Conservation (phyloP, 1,140 invertebrate species). For the Amyelois transitella region DNA sequence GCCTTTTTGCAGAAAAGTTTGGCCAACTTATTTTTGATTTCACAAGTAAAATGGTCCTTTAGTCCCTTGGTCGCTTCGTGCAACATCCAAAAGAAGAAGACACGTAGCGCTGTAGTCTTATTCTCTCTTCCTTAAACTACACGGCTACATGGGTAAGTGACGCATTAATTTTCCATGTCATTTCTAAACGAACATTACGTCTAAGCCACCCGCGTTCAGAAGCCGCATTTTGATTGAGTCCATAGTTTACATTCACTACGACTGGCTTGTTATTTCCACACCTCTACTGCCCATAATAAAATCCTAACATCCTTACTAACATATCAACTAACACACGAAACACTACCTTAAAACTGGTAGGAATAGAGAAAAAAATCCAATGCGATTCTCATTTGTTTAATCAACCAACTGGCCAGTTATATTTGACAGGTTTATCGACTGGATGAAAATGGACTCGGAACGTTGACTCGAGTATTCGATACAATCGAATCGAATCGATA, state of each 20-base stretch:
- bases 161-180: background rate
- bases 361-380: conserved; percentile 7
- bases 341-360: background rate
- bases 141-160: too few species aligned
- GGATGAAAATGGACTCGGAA: conserved; percentile 23
- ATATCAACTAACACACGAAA: conserved; percentile 3
- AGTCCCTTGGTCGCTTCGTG: too few species aligned
- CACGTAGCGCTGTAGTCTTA: too few species aligned
- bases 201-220: conserved; percentile 26
- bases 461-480: conserved; percentile 3
- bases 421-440: conserved; percentile 63
- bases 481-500: background rate
- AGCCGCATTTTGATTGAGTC: conserved; percentile 56
- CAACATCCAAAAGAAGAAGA: too few species aligned
- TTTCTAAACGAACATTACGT: background rate
- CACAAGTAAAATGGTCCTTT: too few species aligned
- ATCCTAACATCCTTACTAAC: conserved; percentile 4
- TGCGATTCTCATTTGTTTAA: conserved; percentile 25
- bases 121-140: too few species aligned
- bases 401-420: conserved; percentile 41
- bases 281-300: conserved; percentile 22
- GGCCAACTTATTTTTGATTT: too few species aligned
- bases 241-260: conserved; percentile 54
- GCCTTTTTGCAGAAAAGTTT: too few species aligned
- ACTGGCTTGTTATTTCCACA: conserved; percentile 58